Evolutionary conservation across 2,888 invertebrate genomes (phyloP), one percentile per base, ranked within the genome.

Genomic region (Xylocampa areola): DNA sequence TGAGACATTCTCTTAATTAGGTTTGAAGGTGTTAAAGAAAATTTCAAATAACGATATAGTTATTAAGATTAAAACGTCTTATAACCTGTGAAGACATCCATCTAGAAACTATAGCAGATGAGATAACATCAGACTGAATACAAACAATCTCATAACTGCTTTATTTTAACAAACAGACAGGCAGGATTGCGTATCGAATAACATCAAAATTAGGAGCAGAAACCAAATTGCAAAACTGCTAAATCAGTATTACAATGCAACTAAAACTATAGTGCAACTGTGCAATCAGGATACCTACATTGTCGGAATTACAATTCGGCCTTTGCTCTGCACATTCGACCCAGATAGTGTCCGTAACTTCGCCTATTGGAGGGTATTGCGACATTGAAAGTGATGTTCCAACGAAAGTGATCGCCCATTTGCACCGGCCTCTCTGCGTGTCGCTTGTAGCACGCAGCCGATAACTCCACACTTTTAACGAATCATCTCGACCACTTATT

Each of bases 391-490:
- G 79, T 82, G 82, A 82, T 84, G 80, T 70, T 66, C 67, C 69
- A 79, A 80, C 66, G 84, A 86, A 84, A 85, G 84, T 80, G 80
- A 84, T 81, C 76, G 78, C 70, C 69, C 58, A 76, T 81, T 79
- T 77, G 63, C 63, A 55, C 61, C 49, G 47, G 68, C 57, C 41
- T 47, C 61, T 62, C 61, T 67, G 55, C 63, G 61, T 78, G 71
- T 76, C 73, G 76, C 74, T 73, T 37, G 60, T 44, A 70, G 81
- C 73, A 41, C 32, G 57, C 57, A 23, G 6, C 21, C 44, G 59
- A 73, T 72, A 76, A 76, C 73, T 72, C 58, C 60, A 55, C 54
- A 52, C 60, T 59, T 61, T 73, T 73, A 74, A 80, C 69, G 68
- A 58, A 51, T 63, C 65, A 61, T 69, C 43, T 67, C 39, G n/a